phyloP scores from a whole-genome alignment of 2,888 invertebrate genomes.

The Deilephila elpenor region DNA sequence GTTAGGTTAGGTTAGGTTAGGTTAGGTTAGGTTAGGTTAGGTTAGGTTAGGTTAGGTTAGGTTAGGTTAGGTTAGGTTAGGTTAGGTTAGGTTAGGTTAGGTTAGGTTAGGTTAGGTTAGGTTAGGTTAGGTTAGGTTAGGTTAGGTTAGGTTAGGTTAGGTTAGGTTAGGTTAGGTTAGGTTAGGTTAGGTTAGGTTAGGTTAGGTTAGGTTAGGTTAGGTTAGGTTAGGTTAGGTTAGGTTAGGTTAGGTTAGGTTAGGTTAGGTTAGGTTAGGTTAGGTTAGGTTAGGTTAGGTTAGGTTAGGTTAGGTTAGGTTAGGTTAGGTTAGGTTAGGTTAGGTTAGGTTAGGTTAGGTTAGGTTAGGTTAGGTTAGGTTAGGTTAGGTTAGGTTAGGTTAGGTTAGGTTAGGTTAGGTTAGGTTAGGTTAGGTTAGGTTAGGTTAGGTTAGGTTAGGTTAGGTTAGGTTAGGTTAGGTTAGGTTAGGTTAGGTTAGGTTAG shows the following conservation, averaged over 20 bases:
- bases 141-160: constrained; percentile 39
- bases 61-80: constrained; percentile 41
- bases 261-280: constrained; percentile 37
- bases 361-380: constrained; percentile 38
- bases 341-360: constrained; percentile 38
- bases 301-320: constrained; percentile 38
- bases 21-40: constrained; percentile 41
- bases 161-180: constrained; percentile 37
- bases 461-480: constrained; percentile 35
- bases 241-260: constrained; percentile 38
- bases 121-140: constrained; percentile 36
- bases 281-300: constrained; percentile 38
- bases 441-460: constrained; percentile 38
- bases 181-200: constrained; percentile 38
- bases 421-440: constrained; percentile 37
- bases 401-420: constrained; percentile 27
- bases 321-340: constrained; percentile 36
- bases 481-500: constrained; percentile 36
- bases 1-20: constrained; percentile 39
- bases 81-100: constrained; percentile 38
- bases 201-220: constrained; percentile 39
- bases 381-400: constrained; percentile 32
- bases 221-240: constrained; percentile 37
- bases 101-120: constrained; percentile 38
- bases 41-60: constrained; percentile 41